phyloP scores from a whole-genome alignment of 2,888 invertebrate genomes.

The Melipona bicolor region DNA sequence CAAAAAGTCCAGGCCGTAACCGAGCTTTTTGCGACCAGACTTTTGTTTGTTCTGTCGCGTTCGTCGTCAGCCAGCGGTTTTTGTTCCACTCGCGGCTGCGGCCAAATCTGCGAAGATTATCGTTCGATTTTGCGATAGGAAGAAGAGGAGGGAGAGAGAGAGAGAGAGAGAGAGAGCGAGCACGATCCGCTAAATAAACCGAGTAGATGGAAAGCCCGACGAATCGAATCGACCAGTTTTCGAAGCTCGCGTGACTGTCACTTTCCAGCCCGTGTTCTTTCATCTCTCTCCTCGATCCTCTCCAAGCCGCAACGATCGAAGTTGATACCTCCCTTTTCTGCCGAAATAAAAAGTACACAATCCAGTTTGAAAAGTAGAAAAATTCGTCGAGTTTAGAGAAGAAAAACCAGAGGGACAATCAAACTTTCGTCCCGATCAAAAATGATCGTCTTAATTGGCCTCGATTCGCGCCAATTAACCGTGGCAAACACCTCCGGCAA shows the following conservation, averaged over 20 bases:
- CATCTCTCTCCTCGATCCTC: neutral
- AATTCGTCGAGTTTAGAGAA: too few species aligned
- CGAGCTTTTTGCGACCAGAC: conserved; percentile 38
- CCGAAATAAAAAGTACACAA: too few species aligned
- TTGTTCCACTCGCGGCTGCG: neutral
- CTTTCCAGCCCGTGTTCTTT: neutral
- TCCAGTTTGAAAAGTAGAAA: too few species aligned
- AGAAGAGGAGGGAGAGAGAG: too few species aligned
- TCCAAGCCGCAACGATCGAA: neutral
- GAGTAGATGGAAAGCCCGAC: conserved; percentile 2
- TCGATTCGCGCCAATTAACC: neutral
- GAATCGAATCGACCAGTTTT: conserved; percentile 22
- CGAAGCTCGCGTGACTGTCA: neutral
- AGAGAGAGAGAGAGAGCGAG: too few species aligned
- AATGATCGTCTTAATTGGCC: neutral
- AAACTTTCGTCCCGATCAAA: neutral
- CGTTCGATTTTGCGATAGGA: conserved; percentile 24
- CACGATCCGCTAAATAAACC: conserved; percentile 1
- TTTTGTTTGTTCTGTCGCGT: conserved; percentile 43
- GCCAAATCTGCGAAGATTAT: conserved; percentile 47
- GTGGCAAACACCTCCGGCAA: neutral
- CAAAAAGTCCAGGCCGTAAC: conserved; percentile 22
- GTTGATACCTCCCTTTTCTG: neutral
- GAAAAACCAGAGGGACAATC: too few species aligned
- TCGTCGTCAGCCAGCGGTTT: conserved; percentile 7